A percentile compares a stretch with the other conserved stretches of the same genome.
Conservation (phyloP, 2,888 invertebrate genomes). For the Pterostichus madidus region DNA sequence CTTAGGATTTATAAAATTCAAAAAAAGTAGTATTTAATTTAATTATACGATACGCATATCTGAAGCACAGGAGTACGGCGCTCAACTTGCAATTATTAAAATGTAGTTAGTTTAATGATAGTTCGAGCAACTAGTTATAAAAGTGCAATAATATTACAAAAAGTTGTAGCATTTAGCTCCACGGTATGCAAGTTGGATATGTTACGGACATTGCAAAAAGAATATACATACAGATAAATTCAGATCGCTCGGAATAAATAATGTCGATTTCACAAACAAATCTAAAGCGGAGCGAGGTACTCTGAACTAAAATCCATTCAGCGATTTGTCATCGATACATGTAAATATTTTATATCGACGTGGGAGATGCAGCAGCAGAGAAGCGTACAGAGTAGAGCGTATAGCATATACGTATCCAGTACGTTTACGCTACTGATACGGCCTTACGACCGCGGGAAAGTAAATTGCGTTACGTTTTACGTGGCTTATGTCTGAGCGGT, state of each 20-base stretch:
- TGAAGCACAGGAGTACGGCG: background rate
- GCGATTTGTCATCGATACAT: slow-evolving; percentile 56
- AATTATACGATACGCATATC: background rate
- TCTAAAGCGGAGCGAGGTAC: slow-evolving; percentile 30
- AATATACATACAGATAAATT: slow-evolving; percentile 39
- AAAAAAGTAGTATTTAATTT: background rate
- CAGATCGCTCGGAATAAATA: slow-evolving; percentile 30
- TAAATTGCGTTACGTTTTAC: slow-evolving; percentile 47
- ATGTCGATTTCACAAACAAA: slow-evolving; percentile 55
- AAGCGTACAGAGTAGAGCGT: too few species aligned
- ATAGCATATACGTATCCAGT: too few species aligned
- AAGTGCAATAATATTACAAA: slow-evolving; percentile 26
- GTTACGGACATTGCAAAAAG: slow-evolving; percentile 12
- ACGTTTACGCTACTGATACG: slow-evolving; percentile 15
- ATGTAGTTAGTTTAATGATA: slow-evolving; percentile 12
- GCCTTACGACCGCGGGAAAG: slow-evolving; percentile 25
- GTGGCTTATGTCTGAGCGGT: slow-evolving; percentile 34
- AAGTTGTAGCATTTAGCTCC: slow-evolving; percentile 13
- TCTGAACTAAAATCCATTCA: slow-evolving; percentile 36
- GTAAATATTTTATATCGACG: slow-evolving; percentile 53
- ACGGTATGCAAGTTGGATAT: background rate
- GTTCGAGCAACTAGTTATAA: slow-evolving; percentile 7
- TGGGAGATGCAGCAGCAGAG: background rate
- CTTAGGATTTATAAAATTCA: background rate
- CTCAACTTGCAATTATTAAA: slow-evolving; percentile 29